Evolutionary conservation across 1,140 invertebrate genomes (phyloP).

Genomic region (Sipha flava): DNA sequence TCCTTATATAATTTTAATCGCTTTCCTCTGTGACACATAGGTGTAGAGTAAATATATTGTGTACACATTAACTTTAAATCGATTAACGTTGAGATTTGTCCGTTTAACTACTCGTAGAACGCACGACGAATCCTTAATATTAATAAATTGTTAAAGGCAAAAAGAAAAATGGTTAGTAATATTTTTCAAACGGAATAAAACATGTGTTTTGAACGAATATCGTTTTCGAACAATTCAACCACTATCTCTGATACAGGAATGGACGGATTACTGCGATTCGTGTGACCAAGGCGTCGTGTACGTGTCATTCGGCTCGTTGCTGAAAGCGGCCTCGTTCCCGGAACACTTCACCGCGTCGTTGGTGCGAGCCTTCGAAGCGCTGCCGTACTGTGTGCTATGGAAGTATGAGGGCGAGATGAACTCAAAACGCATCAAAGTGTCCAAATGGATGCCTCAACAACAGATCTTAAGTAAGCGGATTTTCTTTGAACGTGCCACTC

Average conservation of each 20-base stretch:
- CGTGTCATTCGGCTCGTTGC: conserved; percentile 43
- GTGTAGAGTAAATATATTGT: too few species aligned
- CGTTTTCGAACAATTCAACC: too few species aligned
- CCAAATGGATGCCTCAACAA: conserved; percentile 56
- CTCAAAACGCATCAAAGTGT: conserved; percentile 52
- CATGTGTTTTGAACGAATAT: too few species aligned
- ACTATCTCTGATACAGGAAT: conserved; percentile 33
- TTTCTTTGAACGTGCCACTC: neutral
- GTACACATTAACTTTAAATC: too few species aligned
- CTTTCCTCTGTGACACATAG: too few species aligned
- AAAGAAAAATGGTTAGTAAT: too few species aligned
- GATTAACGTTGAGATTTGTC: too few species aligned
- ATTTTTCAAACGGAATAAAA: too few species aligned
- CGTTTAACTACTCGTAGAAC: too few species aligned
- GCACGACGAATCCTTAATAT: too few species aligned
- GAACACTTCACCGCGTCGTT: conserved; percentile 37
- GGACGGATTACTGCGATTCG: conserved; percentile 35
- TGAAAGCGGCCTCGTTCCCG: conserved; percentile 39
- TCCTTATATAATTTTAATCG: too few species aligned
- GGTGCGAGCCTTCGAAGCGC: conserved; percentile 40
- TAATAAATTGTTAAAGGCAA: too few species aligned
- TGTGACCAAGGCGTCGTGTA: conserved; percentile 42
- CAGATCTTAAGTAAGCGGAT: conserved; percentile 51
- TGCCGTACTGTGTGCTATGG: conserved; percentile 50
- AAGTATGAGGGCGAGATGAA: conserved; percentile 50